Percentiles rank a stretch among this genome's conserved stretches.
Conservation (phyloP, 1,140 invertebrate species). For the Bombus waltoni region DNA sequence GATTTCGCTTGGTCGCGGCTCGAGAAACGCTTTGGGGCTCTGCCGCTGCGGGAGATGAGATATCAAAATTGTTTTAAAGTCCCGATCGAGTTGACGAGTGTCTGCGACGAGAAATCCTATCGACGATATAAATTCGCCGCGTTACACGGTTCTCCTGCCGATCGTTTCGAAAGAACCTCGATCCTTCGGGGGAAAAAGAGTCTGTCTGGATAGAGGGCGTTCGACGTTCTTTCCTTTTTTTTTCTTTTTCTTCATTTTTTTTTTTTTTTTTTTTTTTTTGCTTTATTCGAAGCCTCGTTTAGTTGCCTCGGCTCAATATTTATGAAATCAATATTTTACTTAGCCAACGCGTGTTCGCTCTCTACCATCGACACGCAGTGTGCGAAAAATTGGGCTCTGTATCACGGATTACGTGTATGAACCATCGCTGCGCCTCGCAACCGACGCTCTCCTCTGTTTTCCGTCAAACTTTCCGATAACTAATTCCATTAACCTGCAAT, state of each 20-base stretch:
- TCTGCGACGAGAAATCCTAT: slow-evolving; percentile 58
- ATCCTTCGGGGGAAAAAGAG: neutral
- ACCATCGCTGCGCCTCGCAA: neutral
- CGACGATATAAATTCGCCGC: slow-evolving; percentile 38
- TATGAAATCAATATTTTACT: slow-evolving; percentile 33
- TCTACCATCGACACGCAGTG: neutral
- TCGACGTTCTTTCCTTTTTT: neutral
- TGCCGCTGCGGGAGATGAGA: slow-evolving; percentile 59
- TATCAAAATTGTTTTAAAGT: slow-evolving; percentile 72
- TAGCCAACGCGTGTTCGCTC: neutral
- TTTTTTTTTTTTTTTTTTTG: neutral
- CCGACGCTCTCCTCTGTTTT: neutral
- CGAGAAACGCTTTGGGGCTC: slow-evolving; percentile 8
- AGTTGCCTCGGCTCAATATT: slow-evolving; percentile 22
- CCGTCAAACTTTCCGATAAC: neutral
- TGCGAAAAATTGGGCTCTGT: neutral
- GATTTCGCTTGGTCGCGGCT: neutral
- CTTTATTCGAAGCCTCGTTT: slow-evolving; percentile 8
- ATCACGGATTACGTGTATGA: neutral
- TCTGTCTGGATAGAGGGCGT: neutral
- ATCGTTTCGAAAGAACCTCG: neutral
- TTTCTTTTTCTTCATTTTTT: neutral
- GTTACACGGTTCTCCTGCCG: neutral
- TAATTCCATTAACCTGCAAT: slow-evolving; percentile 15
- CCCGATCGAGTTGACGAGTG: slow-evolving; percentile 67